Base-by-base conservation (phyloP, 2,888 invertebrate species). In the Trachelus troglodyta region DNA sequence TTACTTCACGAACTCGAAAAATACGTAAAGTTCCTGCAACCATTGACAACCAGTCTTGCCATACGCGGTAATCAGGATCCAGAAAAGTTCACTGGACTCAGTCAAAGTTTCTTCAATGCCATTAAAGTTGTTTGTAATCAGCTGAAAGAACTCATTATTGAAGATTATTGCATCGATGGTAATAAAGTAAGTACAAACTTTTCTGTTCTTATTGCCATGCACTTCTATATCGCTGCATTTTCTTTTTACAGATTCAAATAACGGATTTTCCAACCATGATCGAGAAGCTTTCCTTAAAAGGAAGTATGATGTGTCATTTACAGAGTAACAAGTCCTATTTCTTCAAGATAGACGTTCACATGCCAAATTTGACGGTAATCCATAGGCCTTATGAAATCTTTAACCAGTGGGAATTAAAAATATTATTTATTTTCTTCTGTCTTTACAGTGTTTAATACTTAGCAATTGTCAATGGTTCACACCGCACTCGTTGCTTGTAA, bases 381-480 rank as follows among this genome's bases (percentile, higher is more conserved):
- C 78, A 31, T 71, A 69, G 30, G 30, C 15, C 68, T 40, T 23
- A n/a, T 40, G 1, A 34, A 15, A 76, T 33, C 34, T 23, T 69
- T 69, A 12, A 23, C 12, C 23, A 3, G 23, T 73, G 2, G 11
- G 23, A 6, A 23, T 34, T 56, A 9, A 56, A 56, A 9, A 23
- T 56, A 35, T 69, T 31, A 56, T 73, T 74, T 71, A 75, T 56
- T 69, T 81, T 78, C 80, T 56, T 34, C 78, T 82, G 56, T 9
- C 23, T 82, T 89, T 88, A 79, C 89, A 96, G 95, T 94, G 94
- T 74, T 87, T 97, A 75, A 94, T 95, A 86, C 92, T 97, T 76
- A 95, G 95, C 40, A 93, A 94, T 80, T 96, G 96, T 87, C 92
- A 93, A 11, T 97, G 96, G 96, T 93, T 97, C 80, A 94, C 95